phyloP scores from a whole-genome alignment of 2,797 vertebrate genomes.

The Anguilla marmorata region DNA sequence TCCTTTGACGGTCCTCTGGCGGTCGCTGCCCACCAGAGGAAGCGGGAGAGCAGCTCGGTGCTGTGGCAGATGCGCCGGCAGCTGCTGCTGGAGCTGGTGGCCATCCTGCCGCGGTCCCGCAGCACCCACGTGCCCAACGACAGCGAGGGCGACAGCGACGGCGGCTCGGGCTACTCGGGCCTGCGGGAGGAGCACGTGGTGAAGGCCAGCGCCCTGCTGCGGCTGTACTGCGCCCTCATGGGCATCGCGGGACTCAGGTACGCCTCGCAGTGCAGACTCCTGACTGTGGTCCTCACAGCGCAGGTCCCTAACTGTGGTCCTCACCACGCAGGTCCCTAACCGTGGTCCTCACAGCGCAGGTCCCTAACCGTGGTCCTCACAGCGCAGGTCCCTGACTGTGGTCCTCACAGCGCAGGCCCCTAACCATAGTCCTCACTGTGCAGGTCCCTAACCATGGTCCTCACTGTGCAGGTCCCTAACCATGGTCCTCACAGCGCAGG shows the following conservation, averaged over 20 bases:
- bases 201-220: constrained; percentile 92
- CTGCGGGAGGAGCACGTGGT: constrained; percentile 95
- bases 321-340: too few species aligned
- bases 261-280: background rate
- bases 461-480: too few species aligned
- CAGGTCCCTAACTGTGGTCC: too few species aligned
- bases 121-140: constrained; percentile 84
- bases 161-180: constrained; percentile 82
- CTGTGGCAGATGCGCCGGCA: constrained; percentile 98
- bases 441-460: too few species aligned
- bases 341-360: too few species aligned
- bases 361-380: background rate
- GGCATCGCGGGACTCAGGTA: constrained; percentile 98
- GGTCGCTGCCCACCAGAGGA: constrained; percentile 74
- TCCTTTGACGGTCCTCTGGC: background rate
- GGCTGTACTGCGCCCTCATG: constrained; percentile 96
- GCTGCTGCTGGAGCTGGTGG: constrained; percentile 92
- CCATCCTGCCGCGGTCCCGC: constrained; percentile 90
- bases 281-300: background rate
- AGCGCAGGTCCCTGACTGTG: background rate
- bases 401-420: too few species aligned
- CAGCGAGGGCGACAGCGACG: constrained; percentile 70
- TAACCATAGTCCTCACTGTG: too few species aligned
- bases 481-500: too few species aligned
- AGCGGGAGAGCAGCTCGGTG: constrained; percentile 91